Evolutionary conservation across 2,113 vertebrate genomes (phyloP), one percentile per base, ranked within the genome.

Genomic region (Archilochus colubris): DNA sequence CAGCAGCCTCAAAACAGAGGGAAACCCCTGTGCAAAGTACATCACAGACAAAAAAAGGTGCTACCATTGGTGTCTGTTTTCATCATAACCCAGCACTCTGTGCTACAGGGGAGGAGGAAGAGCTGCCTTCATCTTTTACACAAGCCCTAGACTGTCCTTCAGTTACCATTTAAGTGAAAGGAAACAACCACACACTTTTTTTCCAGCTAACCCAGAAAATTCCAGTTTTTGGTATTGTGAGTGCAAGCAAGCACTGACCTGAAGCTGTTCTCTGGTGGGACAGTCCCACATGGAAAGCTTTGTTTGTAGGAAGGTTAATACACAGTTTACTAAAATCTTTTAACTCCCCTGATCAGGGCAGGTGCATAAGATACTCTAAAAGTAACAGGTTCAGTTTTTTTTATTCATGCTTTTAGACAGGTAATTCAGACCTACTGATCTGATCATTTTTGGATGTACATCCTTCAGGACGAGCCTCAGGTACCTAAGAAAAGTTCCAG

Each of bases 241-340:
- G 30, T 15, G 17, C 22, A 82, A 72, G 24, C 8, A 54, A 44
- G 69, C 87, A 11, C 20, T 4, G 23, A 22, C 27, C 4, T 6
- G 6, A 8, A 40, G n/a, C 8, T 63, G 30, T 24, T 72, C 17
- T 25, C 36, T 28, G 22, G 70, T 9, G 31, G 21, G 7, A 10
- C n/a, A 14, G 4, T 6, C 27, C 22, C 82, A 28, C 12, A 2
- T 0, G 3, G 4, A n/a, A 18, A 68, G 46, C 19, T 30, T 9
- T 30, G 3, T 0, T 1, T 3, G 8, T 0, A 21, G 20, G 15
- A 67, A 68, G 13, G 27, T 22, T 53, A 72, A 40, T 40, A 12
- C 40, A 40, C 40, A 40, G 40, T 40, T 40, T 40, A 40, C 40
- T 40, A 40, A 40, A 40, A 40, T 40, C 11, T 40, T 5, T 2